Conservation (phyloP, 2,888 invertebrate genomes). For the Zaprionus obscuricornis region DNA sequence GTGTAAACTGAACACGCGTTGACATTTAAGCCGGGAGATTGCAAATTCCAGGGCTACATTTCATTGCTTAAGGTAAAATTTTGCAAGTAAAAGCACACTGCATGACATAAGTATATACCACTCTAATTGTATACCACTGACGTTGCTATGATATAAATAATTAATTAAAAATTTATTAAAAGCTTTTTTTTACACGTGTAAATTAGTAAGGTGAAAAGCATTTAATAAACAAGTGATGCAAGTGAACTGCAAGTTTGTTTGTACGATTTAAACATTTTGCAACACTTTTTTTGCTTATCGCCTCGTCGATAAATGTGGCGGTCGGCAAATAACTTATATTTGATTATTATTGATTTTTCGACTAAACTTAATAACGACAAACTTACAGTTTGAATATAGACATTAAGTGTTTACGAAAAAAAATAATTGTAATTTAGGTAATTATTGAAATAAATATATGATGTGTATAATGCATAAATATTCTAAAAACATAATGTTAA, state of each 20-base stretch:
- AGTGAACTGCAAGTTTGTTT: no score
- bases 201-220: no score
- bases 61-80: no score
- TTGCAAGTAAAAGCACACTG: no score
- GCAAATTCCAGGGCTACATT: slow-evolving; percentile 23
- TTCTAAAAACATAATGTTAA: not conserved
- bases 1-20: not conserved
- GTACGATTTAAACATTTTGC: no score
- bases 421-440: slow-evolving; percentile 33
- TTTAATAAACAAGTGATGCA: no score
- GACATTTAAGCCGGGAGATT: slow-evolving; percentile 43
- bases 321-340: slow-evolving; percentile 20
- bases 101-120: not conserved
- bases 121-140: no score
- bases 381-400: slow-evolving; percentile 69
- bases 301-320: slow-evolving; percentile 39
- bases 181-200: no score
- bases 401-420: slow-evolving; percentile 51
- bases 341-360: slow-evolving; percentile 56
- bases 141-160: no score
- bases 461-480: not conserved
- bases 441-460: slow-evolving; percentile 8
- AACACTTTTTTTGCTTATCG: no score
- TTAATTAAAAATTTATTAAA: no score
- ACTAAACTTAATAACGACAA: slow-evolving; percentile 65